Conservation (phyloP, 2,797 vertebrate genomes). For the Emys orbicularis region DNA sequence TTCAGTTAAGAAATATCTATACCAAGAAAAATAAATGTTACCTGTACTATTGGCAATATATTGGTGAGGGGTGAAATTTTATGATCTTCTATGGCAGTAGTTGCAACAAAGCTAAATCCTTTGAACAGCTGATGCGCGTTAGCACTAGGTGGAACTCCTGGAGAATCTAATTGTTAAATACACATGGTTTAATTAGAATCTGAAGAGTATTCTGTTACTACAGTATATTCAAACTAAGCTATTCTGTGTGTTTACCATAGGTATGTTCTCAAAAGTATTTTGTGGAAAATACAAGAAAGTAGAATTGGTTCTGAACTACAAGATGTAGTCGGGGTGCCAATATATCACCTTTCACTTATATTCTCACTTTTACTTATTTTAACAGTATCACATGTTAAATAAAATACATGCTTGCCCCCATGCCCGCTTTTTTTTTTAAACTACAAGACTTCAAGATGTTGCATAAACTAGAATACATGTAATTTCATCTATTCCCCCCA, state of each 20-base stretch:
- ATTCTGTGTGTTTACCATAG: not conserved
- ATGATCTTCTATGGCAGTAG: conserved; percentile 91
- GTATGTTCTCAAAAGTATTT: not conserved
- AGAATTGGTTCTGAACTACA: not conserved
- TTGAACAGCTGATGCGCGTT: conserved; percentile 99
- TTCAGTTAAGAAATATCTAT: not conserved
- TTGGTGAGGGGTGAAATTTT: conserved; percentile 92
- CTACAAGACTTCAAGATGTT: not conserved
- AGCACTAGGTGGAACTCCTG: conserved; percentile 97
- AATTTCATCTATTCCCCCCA: not conserved
- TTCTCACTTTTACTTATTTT: not conserved
- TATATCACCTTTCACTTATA: not conserved
- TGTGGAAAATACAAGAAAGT: not conserved
- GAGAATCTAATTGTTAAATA: conserved; percentile 88
- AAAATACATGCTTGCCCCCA: no score
- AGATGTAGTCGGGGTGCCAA: not conserved
- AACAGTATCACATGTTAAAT: not conserved
- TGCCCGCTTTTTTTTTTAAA: not conserved
- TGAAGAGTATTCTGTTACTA: not conserved
- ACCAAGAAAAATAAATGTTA: conserved; percentile 58
- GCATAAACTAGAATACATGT: not conserved
- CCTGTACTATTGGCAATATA: conserved; percentile 95
- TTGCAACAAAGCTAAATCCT: conserved; percentile 98
- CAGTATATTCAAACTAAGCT: not conserved
- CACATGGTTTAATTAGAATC: conserved; percentile 50